Evolutionary conservation across 2,888 invertebrate species (phyloP).

Genomic region (Sinhomidia bicolor): DNA sequence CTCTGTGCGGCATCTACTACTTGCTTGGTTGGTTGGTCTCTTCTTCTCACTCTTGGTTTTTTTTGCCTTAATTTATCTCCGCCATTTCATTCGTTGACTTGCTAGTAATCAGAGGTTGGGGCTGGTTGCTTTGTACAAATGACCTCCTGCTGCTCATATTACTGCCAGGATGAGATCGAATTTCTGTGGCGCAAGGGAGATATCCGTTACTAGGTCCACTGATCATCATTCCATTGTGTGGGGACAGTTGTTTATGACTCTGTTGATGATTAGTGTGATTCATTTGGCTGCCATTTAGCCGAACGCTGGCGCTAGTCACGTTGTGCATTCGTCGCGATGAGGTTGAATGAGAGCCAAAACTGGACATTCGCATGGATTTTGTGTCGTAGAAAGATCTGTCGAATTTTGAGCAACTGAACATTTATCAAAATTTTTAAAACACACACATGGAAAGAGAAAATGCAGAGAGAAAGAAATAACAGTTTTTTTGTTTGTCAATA

Average conservation of each 20-base stretch:
- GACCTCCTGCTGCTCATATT: slow-evolving; percentile 59
- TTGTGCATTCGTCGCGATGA: slow-evolving; percentile 61
- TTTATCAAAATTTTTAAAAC: slow-evolving; percentile 58
- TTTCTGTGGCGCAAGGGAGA: slow-evolving; percentile 44
- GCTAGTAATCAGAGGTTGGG: slow-evolving; percentile 59
- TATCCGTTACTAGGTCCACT: slow-evolving; percentile 48
- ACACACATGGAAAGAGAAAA: slow-evolving; percentile 40
- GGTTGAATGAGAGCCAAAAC: slow-evolving; percentile 77
- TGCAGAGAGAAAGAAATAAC: slow-evolving; percentile 15
- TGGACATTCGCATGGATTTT: slow-evolving; percentile 78
- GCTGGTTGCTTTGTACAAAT: slow-evolving; percentile 53
- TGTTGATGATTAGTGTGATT: slow-evolving; percentile 63
- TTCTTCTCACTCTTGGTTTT: too few relatives aligned
- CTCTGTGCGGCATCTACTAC: too few relatives aligned
- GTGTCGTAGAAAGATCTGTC: slow-evolving; percentile 78
- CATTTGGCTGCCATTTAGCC: slow-evolving; percentile 54
- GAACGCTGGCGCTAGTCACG: slow-evolving; percentile 53
- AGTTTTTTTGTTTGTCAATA: slow-evolving; percentile 33
- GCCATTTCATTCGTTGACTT: slow-evolving; percentile 76
- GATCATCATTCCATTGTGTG: slow-evolving; percentile 49
- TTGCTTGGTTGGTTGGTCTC: too few relatives aligned
- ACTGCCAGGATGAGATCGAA: slow-evolving; percentile 5
- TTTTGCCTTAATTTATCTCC: slow-evolving; percentile 71
- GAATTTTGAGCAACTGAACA: slow-evolving; percentile 70
- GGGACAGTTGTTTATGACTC: slow-evolving; percentile 55